Conservation (phyloP, 2,113 vertebrate genomes). For the Morone chrysops region DNA sequence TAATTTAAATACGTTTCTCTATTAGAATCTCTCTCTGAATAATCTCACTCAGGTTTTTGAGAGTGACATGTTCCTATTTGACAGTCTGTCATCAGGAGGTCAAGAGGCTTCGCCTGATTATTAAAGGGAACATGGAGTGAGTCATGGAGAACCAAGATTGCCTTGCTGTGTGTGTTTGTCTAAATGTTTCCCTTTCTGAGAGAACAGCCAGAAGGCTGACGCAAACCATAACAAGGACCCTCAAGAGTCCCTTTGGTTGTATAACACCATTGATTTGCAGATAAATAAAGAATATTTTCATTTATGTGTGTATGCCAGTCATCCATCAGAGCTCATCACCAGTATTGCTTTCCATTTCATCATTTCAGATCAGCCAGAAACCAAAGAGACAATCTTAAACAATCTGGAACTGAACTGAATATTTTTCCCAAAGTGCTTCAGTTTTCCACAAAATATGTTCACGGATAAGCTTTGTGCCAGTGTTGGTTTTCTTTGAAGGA, state of each 20-base stretch:
- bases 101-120: constrained; percentile 19
- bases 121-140: constrained; percentile 10
- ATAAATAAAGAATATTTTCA: constrained; percentile 11
- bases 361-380: constrained; percentile 32
- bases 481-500: constrained; percentile 6
- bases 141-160: not conserved
- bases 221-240: constrained; percentile 4
- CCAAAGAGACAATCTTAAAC: constrained; percentile 21
- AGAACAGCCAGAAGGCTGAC: constrained; percentile 17
- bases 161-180: constrained; percentile 1
- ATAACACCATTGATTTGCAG: constrained; percentile 23
- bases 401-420: constrained; percentile 6
- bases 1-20: not conserved
- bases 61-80: not conserved
- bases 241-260: not conserved
- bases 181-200: not conserved
- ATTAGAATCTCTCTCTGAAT: not conserved
- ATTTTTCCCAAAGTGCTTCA: not conserved
- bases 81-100: not conserved
- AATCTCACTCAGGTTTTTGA: not conserved
- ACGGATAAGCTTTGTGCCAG: not conserved
- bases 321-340: constrained; percentile 36
- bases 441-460: not conserved
- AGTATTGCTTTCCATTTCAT: constrained; percentile 61
- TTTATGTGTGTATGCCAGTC: constrained; percentile 28